A percentile compares a stretch with the other conserved stretches of the same genome.
These are phyloP conservation scores for Columba janthina DNA, from an alignment of 2,113 vertebrate genomes.

Conservation along the genomic window DNA sequence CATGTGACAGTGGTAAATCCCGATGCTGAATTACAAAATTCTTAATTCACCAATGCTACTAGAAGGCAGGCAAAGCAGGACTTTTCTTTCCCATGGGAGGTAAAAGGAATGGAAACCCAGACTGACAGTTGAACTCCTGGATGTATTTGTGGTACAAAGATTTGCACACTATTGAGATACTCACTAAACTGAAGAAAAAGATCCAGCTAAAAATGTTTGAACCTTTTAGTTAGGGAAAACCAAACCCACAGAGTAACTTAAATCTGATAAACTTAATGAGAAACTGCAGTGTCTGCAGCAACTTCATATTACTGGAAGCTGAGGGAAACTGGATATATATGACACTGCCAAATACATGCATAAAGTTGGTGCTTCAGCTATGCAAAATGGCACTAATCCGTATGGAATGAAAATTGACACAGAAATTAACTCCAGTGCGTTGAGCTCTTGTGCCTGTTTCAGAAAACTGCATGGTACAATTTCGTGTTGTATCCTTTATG, in stretches of 20 bases:
- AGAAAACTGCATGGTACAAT: not conserved
- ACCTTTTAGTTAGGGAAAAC: not conserved
- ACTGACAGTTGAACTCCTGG: not conserved
- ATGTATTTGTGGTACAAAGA: not conserved
- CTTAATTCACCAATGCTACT: not conserved
- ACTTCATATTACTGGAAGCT: not conserved
- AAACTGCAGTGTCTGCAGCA: not conserved
- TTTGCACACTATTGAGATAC: not conserved
- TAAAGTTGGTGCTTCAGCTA: not conserved
- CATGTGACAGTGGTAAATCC: not conserved
- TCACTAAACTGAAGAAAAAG: not conserved
- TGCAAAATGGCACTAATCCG: not conserved
- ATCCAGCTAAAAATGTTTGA: not conserved
- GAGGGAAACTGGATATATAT: not conserved
- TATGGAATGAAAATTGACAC: constrained; percentile 8
- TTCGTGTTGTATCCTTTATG: not conserved
- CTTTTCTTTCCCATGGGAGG: not conserved
- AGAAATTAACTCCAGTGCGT: constrained; percentile 2
- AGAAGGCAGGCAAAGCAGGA: not conserved
- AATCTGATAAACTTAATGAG: not conserved
- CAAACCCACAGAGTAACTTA: not conserved
- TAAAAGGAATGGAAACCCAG: not conserved
- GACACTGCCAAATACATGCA: not conserved
- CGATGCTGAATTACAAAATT: not conserved
- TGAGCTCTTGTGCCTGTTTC: not conserved